Evolutionary conservation across 2,113 vertebrate genomes (phyloP).

Genomic region (Lontra canadensis): DNA sequence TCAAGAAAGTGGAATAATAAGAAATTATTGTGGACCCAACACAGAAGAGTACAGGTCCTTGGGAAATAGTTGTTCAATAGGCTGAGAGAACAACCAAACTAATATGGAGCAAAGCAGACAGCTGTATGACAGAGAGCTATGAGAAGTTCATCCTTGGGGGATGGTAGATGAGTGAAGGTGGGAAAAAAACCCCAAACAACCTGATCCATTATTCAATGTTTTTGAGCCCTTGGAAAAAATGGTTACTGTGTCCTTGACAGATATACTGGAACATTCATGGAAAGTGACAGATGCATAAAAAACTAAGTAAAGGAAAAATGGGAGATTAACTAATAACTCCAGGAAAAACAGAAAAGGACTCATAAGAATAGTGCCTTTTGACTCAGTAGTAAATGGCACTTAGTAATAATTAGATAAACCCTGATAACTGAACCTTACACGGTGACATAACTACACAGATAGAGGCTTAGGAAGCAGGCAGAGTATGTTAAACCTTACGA

Average conservation of each 20-base stretch:
- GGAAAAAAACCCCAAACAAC: not conserved
- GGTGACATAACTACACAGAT: not conserved
- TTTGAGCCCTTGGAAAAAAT: not conserved
- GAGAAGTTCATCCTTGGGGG: no score
- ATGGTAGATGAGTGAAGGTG: not conserved
- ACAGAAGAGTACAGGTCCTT: not conserved
- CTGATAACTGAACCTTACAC: not conserved
- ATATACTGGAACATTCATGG: not conserved
- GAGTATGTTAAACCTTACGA: not conserved
- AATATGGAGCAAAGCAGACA: not conserved
- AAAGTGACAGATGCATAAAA: not conserved
- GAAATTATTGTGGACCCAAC: not conserved
- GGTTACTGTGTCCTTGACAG: not conserved
- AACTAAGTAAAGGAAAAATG: not conserved
- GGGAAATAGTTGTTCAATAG: not conserved
- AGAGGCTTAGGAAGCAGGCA: not conserved
- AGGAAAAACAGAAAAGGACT: not conserved
- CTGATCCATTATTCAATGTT: not conserved
- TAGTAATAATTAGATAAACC: not conserved
- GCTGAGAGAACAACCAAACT: not conserved
- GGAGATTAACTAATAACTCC: not conserved
- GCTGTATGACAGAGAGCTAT: not conserved
- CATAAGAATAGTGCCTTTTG: not conserved
- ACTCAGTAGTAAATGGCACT: not conserved
- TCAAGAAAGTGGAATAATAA: not conserved